Conservation (phyloP, 1,140 invertebrate genomes). For the Dufourea novaeangliae region DNA sequence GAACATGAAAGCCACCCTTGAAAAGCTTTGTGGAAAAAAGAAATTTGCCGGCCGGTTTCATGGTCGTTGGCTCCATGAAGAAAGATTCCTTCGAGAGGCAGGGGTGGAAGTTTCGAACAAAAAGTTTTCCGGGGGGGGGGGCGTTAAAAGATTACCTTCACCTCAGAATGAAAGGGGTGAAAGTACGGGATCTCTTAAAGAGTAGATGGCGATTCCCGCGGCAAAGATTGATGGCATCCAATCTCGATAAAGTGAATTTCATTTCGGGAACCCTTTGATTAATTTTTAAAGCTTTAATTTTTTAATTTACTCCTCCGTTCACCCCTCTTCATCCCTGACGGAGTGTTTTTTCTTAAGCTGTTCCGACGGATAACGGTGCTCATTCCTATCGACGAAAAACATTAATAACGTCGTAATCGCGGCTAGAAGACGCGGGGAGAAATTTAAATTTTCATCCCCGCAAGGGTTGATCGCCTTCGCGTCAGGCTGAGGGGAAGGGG, state of each 20-base stretch:
- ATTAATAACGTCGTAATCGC: constrained; percentile 10
- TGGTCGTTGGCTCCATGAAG: background rate
- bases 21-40: background rate
- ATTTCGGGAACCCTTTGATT: too few relatives aligned
- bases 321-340: background rate
- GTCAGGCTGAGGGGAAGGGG: too few relatives aligned
- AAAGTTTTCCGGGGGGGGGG: constrained; percentile 3
- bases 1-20: background rate
- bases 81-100: background rate
- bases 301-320: background rate
- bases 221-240: background rate
- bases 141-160: constrained; percentile 31
- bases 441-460: constrained; percentile 68
- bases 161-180: constrained; percentile 3
- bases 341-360: background rate
- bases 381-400: constrained; percentile 38
- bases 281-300: background rate
- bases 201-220: constrained; percentile 21
- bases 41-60: constrained; percentile 19
- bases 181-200: constrained; percentile 9
- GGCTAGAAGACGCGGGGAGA: constrained; percentile 24
- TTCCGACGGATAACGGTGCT: background rate
- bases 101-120: constrained; percentile 8
- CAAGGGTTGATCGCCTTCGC: constrained; percentile 27
- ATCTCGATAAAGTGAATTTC: background rate